Evolutionary conservation across 2,113 vertebrate genomes (phyloP), one percentile per base, ranked within the genome.

Genomic region (Alaudala cheleensis): DNA sequence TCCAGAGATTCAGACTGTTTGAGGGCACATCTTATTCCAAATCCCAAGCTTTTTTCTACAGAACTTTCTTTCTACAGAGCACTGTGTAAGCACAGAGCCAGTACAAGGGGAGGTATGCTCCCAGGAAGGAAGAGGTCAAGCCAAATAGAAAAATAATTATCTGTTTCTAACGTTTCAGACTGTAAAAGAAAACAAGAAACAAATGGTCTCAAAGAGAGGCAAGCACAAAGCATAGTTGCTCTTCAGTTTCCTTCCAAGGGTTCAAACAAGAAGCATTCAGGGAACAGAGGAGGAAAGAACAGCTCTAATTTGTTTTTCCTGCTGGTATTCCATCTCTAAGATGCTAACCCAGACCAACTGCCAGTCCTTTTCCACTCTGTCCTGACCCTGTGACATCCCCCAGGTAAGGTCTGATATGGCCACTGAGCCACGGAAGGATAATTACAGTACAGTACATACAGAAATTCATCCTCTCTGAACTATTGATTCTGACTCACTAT

Each of bases 71-170:
- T 86, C 83, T 91, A 71, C 34, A 58, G 9, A 71, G 33, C 56
- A 64, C 49, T 79, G 28, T 71, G 56, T 78, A 69, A 91, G 29
- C 39, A 77, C 56, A 86, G 54, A 94, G 64, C 14, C 39, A 79
- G 58, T 56, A 95, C 51, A 91, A 73, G 29, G 44, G 45, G 26
- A 90, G 45, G 85, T 86, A 71, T 4, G 9, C 77, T 84, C 49
- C 25, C 47, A 90, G 60, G 71, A 44, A 78, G n/a, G 64, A 92
- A 91, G 65, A 95, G 95, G 89, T 95, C 92, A 95, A 84, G 53
- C 37, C 85, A 88, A 88, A 91, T 28, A 86, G 40, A 96, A 93
- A 91, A 96, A 95, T 95, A 96, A 93, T 84, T 80, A 92, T 49
- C 58, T 91, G 81, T 65, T 57, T 81, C 90, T 91, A 81, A 91